phyloP scores from a whole-genome alignment of 2,888 invertebrate species.

The Hybos culiciformis region DNA sequence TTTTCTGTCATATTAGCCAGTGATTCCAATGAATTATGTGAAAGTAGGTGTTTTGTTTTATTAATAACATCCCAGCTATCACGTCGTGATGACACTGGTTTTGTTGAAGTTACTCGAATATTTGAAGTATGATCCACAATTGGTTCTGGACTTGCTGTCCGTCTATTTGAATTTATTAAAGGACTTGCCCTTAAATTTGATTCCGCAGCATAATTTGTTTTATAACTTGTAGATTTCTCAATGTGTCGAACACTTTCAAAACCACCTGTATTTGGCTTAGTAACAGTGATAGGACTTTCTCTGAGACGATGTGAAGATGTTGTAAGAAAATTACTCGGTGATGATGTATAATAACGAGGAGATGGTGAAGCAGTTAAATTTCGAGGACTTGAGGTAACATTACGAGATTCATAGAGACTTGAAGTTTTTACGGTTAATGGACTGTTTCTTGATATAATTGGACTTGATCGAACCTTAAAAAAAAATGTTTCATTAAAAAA shows the following conservation, averaged over 20 bases:
- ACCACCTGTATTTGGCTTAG: slow-evolving; percentile 12
- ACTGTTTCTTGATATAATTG: slow-evolving; percentile 26
- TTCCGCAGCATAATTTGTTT: slow-evolving; percentile 38
- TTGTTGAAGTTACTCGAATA: slow-evolving; percentile 45
- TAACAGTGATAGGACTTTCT: slow-evolving; percentile 28
- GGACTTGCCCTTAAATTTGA: slow-evolving; percentile 39
- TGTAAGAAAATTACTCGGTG: slow-evolving; percentile 41
- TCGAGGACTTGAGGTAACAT: slow-evolving; percentile 28
- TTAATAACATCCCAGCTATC: slow-evolving; percentile 76
- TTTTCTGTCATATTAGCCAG: slow-evolving; percentile 52
- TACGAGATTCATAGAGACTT: slow-evolving; percentile 30
- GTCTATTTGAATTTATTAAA: slow-evolving; percentile 38
- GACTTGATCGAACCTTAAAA: slow-evolving; percentile 31
- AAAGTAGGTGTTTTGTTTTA: slow-evolving; percentile 62
- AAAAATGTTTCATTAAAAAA: too few species aligned
- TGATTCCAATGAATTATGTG: slow-evolving; percentile 55
- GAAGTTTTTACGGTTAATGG: slow-evolving; percentile 35
- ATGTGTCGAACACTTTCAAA: slow-evolving; percentile 30
- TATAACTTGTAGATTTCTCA: slow-evolving; percentile 38
- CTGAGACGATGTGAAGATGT: slow-evolving; percentile 35
- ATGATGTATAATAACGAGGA: slow-evolving; percentile 35
- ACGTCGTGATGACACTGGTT: slow-evolving; percentile 43
- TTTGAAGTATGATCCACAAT: slow-evolving; percentile 44
- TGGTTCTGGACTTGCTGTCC: slow-evolving; percentile 40
- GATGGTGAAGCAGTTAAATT: slow-evolving; percentile 31